These are phyloP conservation scores for Campaea margaritaria DNA, from an alignment of 2,888 invertebrate species.

Conservation along the genomic window DNA sequence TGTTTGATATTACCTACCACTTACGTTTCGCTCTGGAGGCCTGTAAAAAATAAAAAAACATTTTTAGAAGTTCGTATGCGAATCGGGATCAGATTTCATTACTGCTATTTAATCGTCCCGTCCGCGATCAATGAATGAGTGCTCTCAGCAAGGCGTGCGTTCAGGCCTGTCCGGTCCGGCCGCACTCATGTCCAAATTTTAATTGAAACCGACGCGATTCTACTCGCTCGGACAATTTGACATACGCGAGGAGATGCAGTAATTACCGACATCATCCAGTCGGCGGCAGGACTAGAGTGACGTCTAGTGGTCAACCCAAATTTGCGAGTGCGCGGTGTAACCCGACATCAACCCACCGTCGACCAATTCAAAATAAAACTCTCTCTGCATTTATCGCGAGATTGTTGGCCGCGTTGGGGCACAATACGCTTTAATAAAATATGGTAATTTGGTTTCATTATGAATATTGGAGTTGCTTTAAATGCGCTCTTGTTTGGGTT, in stretches of 20 bases:
- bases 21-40: not conserved
- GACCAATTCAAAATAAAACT: slow-evolving; percentile 16
- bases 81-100: slow-evolving; percentile 31
- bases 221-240: slow-evolving; percentile 58
- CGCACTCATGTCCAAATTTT: slow-evolving; percentile 67
- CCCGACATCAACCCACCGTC: slow-evolving; percentile 37
- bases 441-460: slow-evolving; percentile 20
- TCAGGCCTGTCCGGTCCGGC: slow-evolving; percentile 38
- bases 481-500: slow-evolving; percentile 18
- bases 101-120: slow-evolving; percentile 44
- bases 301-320: slow-evolving; percentile 65
- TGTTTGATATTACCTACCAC: not conserved
- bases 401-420: slow-evolving; percentile 16
- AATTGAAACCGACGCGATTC: slow-evolving; percentile 75
- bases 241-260: slow-evolving; percentile 59
- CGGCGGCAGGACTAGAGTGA: slow-evolving; percentile 58
- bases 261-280: slow-evolving; percentile 69
- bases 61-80: slow-evolving; percentile 7
- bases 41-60: slow-evolving; percentile 1
- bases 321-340: slow-evolving; percentile 50
- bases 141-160: slow-evolving; percentile 50
- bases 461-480: slow-evolving; percentile 22
- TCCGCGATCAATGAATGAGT: slow-evolving; percentile 60
- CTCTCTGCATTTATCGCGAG: slow-evolving; percentile 11
- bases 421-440: slow-evolving; percentile 21